Conservation (phyloP, 2,888 invertebrate species). For the Phasia obesa region DNA sequence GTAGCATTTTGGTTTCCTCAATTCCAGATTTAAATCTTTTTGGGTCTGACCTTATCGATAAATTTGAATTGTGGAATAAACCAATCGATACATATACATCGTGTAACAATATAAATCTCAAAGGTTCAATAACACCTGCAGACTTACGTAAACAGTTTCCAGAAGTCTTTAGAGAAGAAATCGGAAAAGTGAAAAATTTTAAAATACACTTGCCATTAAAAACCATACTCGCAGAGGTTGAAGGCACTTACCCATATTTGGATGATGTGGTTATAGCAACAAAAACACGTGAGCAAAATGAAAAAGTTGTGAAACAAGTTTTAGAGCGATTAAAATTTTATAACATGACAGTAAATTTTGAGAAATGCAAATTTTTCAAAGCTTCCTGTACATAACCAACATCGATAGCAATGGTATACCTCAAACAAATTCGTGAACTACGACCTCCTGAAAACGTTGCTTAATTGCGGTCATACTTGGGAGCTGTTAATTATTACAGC, state of each 20-base stretch:
- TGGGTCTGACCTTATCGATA: too few species aligned
- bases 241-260: constrained; percentile 38
- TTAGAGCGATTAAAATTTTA: constrained; percentile 31
- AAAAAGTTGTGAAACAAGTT: constrained; percentile 18
- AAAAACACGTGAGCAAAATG: constrained; percentile 24
- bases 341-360: too few species aligned
- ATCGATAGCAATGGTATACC: constrained; percentile 24
- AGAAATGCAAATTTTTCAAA: constrained; percentile 53
- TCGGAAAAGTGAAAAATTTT: constrained; percentile 19
- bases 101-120: constrained; percentile 1
- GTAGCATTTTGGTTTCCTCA: constrained; percentile 51
- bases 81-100: constrained; percentile 36
- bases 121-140: background rate
- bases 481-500: constrained; percentile 61
- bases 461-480: constrained; percentile 42
- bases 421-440: constrained; percentile 2
- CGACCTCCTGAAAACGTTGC: constrained; percentile 18
- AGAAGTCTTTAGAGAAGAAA: constrained; percentile 11
- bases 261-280: constrained; percentile 42
- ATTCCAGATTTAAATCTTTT: constrained; percentile 54
- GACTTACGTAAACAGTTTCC: background rate
- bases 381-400: constrained; percentile 19
- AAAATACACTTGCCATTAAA: constrained; percentile 44
- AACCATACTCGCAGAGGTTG: constrained; percentile 34
- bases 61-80: constrained; percentile 60